phyloP scores from a whole-genome alignment of 2,797 vertebrate species.

The Argyrosomus regius region DNA sequence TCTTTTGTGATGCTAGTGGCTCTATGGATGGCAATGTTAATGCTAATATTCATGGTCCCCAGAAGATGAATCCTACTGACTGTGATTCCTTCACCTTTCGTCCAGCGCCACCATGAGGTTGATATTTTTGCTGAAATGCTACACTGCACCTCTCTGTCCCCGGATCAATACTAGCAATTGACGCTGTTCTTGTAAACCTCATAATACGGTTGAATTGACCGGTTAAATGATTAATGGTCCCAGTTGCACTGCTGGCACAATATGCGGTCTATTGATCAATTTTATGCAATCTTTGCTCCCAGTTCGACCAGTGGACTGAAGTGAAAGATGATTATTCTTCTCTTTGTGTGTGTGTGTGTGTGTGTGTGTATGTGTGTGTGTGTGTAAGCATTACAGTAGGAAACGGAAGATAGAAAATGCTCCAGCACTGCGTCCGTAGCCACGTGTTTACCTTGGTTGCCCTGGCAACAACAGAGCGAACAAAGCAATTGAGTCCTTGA shows the following conservation, averaged over 20 bases:
- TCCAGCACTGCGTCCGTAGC: conserved; percentile 53
- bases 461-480: conserved; percentile 81
- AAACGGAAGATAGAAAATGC: conserved; percentile 62
- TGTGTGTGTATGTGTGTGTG: conserved; percentile 14
- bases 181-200: conserved; percentile 45
- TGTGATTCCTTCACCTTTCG: not conserved
- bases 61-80: not conserved
- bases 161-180: conserved; percentile 60
- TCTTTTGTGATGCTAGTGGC: not conserved
- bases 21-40: not conserved
- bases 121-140: conserved; percentile 32
- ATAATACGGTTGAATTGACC: conserved; percentile 48
- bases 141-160: conserved; percentile 4
- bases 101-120: not conserved
- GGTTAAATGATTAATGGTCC: conserved; percentile 59
- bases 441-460: conserved; percentile 80
- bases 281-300: conserved; percentile 35
- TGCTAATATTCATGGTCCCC: not conserved
- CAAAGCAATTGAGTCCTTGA: conserved; percentile 84
- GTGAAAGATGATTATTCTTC: conserved; percentile 39
- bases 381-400: conserved; percentile 35
- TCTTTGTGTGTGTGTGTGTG: conserved; percentile 20
- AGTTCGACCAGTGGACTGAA: conserved; percentile 39
- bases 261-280: conserved; percentile 61
- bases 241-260: conserved; percentile 33